phyloP scores from a whole-genome alignment of 2,113 vertebrate genomes.

The Amia ocellicauda region DNA sequence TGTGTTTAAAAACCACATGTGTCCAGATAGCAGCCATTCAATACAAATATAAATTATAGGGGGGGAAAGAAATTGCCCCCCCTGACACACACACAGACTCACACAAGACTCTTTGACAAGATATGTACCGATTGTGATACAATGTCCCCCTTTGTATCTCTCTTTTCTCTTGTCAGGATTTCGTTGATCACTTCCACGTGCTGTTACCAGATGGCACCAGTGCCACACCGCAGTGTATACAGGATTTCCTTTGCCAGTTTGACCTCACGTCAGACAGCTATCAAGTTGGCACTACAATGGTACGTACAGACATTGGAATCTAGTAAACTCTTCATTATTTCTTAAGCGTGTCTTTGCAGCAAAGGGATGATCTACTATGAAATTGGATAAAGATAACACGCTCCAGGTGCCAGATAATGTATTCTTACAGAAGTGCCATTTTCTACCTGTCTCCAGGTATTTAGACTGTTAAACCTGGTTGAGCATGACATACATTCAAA shows the following conservation, averaged over 20 bases:
- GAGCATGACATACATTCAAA: too few relatives aligned
- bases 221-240: slow-evolving; percentile 75
- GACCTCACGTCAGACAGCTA: slow-evolving; percentile 75
- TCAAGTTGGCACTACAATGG: slow-evolving; percentile 95
- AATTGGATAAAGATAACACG: too few relatives aligned
- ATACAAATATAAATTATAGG: not conserved
- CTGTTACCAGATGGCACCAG: slow-evolving; percentile 76
- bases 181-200: slow-evolving; percentile 84
- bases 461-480: too few relatives aligned
- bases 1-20: slow-evolving; percentile 43
- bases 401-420: too few relatives aligned
- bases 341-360: too few relatives aligned
- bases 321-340: slow-evolving; percentile 1
- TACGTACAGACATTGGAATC: slow-evolving; percentile 40
- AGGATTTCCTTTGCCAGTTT: slow-evolving; percentile 75
- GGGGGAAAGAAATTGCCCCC: too few relatives aligned
- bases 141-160: not conserved
- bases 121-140: not conserved
- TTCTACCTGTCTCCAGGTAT: too few relatives aligned
- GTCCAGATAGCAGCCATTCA: slow-evolving; percentile 9
- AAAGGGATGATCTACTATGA: too few relatives aligned
- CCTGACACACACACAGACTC: not conserved
- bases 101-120: not conserved
- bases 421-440: too few relatives aligned
- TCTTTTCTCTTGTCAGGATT: slow-evolving; percentile 71